Evolutionary conservation across 2,113 vertebrate species (phyloP), one percentile per base, ranked within the genome.

Genomic region (Synodontis membranacea): DNA sequence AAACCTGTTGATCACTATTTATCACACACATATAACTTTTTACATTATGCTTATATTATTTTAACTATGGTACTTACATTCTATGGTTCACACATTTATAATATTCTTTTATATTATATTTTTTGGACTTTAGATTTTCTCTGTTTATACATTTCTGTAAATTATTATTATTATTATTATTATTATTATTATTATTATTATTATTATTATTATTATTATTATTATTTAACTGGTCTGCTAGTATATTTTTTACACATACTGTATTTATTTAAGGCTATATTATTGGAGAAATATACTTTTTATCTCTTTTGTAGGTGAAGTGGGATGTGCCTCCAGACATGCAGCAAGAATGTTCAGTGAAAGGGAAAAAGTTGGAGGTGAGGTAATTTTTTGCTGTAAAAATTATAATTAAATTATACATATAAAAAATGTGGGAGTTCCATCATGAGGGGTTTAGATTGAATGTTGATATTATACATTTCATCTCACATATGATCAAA

Each of bases 331-430:
- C 95, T 0, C 1, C 82, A 14, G 0, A 88, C 0, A 89, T 95
- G 60, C 86, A 91, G 70, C 11, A 56, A 0, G 91, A 91, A 0
- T 96, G 96, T 80, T 52, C 85, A 66, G 84, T 6, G 39, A 94
- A 93, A 90, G 95, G 95, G 68, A 96, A 96, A 89, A 82, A 92
- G 54, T 44, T 88, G 31, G 88, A 90, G 90, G 95, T 96, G 87
- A 62, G 90, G 87, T 52, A n/a, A n/a, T 64, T 46, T 44, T 23
- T 84, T 17, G 21, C n/a, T 34, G 4, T 50, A 23, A n/a, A 75
- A n/a, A n/a, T n/a, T 46, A 14, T 28, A 25, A 11, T 28, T 28
- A 9, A 39, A 42, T 37, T 19, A 68, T 44, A 12, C 21, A 46
- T 10, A 12, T 46, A 11, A 44, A 74, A 25, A 1, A 9, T 44